Percentiles rank a stretch among this genome's conserved stretches.
Evolutionary conservation across 2,113 vertebrate species (phyloP).

Genomic region (Ahaetulla prasina): DNA sequence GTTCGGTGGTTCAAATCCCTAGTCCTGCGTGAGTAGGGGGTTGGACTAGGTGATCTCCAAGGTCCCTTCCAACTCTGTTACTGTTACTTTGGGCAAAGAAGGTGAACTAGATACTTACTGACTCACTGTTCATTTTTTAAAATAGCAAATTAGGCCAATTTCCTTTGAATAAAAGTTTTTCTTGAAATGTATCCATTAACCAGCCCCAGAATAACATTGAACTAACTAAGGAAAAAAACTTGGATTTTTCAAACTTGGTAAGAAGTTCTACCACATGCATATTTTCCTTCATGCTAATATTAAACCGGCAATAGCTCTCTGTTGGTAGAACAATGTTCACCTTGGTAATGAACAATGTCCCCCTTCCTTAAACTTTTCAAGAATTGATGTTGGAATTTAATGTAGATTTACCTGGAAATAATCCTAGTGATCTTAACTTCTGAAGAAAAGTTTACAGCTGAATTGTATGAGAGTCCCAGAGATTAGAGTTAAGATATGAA

Average conservation of each 20-base stretch:
- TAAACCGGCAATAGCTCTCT: background rate
- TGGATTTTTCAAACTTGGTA: background rate
- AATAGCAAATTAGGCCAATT: background rate
- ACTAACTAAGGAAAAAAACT: background rate
- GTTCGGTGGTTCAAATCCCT: no score
- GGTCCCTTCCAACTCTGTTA: no score
- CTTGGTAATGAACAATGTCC: background rate
- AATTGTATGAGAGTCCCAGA: background rate
- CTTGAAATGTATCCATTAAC: background rate
- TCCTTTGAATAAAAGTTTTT: background rate
- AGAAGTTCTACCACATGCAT: background rate
- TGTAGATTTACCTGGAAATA: background rate
- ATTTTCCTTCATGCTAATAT: background rate
- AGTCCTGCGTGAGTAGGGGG: no score
- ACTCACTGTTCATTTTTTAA: background rate
- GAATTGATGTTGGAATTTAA: background rate
- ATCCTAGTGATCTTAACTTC: background rate
- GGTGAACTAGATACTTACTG: background rate
- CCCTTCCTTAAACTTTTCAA: background rate
- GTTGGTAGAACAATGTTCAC: background rate
- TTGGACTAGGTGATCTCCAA: no score
- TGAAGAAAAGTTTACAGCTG: background rate
- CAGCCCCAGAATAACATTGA: background rate
- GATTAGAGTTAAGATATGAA: background rate
- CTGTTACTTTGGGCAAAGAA: background rate